These are phyloP conservation scores for Aplysina aerophoba DNA, from an alignment of 37 sponge, comb jelly and placozoan species.

Conservation along the genomic window DNA sequence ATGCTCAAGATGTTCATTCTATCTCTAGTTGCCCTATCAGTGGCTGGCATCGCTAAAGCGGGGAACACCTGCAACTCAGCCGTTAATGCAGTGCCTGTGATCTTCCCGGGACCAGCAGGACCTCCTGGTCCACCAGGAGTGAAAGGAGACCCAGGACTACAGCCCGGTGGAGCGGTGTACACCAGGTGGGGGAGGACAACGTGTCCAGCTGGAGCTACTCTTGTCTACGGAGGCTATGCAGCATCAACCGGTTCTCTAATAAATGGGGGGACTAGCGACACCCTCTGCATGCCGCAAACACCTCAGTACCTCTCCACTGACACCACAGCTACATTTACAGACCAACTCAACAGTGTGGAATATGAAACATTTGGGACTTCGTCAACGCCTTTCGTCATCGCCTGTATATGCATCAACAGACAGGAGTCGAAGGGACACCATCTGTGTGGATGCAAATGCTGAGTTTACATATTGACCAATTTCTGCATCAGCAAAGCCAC, in stretches of 20 bases:
- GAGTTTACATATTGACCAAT: too few relatives aligned
- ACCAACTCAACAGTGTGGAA: not conserved
- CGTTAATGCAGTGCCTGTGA: too few relatives aligned
- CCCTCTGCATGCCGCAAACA: not conserved
- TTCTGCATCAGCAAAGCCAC: too few relatives aligned
- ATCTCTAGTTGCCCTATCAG: too few relatives aligned
- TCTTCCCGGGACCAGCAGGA: not conserved
- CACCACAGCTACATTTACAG: not conserved
- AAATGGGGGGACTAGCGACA: not conserved
- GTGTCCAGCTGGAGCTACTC: not conserved
- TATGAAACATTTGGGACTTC: not conserved
- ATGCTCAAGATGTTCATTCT: too few relatives aligned
- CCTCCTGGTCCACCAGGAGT: not conserved
- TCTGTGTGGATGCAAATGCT: conserved; percentile 1
- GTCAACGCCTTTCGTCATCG: not conserved
- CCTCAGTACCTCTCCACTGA: not conserved
- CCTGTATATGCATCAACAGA: not conserved
- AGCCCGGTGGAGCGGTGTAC: not conserved
- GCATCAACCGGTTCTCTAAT: not conserved
- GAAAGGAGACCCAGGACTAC: not conserved
- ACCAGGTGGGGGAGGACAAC: conserved; percentile 11
- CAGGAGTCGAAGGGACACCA: conserved; percentile 6
- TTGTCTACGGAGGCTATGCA: not conserved
- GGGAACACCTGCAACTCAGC: too few relatives aligned
- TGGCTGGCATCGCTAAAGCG: too few relatives aligned